These are phyloP conservation scores for Cnemophilus loriae DNA, from an alignment of 2,113 vertebrate genomes.

Conservation along the genomic window DNA sequence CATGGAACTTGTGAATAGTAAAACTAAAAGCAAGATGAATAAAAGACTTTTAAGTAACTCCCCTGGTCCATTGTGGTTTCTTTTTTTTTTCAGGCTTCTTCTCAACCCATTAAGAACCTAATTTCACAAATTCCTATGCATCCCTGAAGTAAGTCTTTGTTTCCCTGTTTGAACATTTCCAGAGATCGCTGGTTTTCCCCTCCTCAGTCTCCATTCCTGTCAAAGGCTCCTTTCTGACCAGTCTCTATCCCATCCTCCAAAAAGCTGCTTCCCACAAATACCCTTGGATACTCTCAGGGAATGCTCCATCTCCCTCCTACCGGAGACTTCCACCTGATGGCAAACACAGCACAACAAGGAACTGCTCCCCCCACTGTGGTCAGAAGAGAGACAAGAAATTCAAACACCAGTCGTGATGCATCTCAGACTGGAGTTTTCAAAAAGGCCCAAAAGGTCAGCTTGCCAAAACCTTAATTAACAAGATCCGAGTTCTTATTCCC, in stretches of 20 bases:
- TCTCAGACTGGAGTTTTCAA: neutral
- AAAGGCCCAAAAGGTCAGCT: neutral
- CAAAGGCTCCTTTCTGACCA: neutral
- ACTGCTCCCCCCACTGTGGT: accelerated
- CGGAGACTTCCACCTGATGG: neutral
- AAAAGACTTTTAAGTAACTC: neutral
- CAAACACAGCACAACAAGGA: neutral
- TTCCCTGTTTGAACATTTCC: neutral
- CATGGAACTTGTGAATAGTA: neutral
- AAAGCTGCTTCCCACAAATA: neutral
- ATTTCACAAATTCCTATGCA: neutral
- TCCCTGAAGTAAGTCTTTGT: neutral
- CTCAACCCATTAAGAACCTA: neutral
- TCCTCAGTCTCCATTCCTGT: neutral
- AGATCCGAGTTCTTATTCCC: neutral
- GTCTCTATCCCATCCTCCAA: neutral
- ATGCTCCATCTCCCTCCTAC: neutral
- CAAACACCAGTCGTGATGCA: accelerated
- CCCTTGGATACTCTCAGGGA: neutral
- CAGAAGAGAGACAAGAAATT: neutral
- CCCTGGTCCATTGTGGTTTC: neutral
- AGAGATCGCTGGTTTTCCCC: neutral
- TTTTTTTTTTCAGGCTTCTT: neutral
- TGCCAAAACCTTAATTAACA: neutral
- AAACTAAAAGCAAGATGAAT: neutral